Evolutionary conservation across 2,797 vertebrate genomes (phyloP).

Genomic region (Sebastes ruberrimus): DNA sequence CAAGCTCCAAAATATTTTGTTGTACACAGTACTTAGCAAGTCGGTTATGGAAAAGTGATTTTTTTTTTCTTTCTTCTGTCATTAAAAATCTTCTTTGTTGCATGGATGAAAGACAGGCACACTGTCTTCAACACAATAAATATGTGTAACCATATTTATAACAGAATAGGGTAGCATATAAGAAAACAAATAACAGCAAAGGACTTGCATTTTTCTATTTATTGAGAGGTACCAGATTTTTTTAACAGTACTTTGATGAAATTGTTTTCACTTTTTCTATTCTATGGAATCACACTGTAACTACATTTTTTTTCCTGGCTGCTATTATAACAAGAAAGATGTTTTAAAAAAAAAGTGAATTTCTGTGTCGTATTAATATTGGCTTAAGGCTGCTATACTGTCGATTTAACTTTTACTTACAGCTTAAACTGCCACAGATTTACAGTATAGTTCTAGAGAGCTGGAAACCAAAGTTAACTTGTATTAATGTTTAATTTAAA

Average conservation of each 20-base stretch:
- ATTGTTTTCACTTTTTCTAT: constrained; percentile 28
- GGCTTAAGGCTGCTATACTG: constrained; percentile 79
- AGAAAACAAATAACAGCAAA: constrained; percentile 57
- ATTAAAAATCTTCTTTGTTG: constrained; percentile 59
- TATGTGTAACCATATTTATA: constrained; percentile 68
- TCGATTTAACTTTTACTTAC: constrained; percentile 66
- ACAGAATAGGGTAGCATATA: constrained; percentile 47
- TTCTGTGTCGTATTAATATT: constrained; percentile 70
- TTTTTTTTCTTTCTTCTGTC: constrained; percentile 10
- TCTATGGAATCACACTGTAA: constrained; percentile 79
- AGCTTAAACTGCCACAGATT: constrained; percentile 82
- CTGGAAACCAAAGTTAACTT: constrained; percentile 81
- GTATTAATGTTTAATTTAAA: constrained; percentile 66
- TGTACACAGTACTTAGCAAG: constrained; percentile 20
- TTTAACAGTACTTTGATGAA: constrained; percentile 56
- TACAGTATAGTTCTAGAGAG: constrained; percentile 77
- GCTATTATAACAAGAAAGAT: constrained; percentile 72
- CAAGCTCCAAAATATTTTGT: constrained; percentile 41
- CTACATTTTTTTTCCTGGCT: constrained; percentile 74
- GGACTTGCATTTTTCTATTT: constrained; percentile 70
- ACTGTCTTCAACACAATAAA: constrained; percentile 43
- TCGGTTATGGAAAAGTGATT: constrained; percentile 44
- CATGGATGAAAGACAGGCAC: constrained; percentile 56
- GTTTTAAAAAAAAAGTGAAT: constrained; percentile 39
- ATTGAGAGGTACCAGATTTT: constrained; percentile 76